Conservation (phyloP, 2,888 invertebrate species). For the Peribatodes rhomboidaria region DNA sequence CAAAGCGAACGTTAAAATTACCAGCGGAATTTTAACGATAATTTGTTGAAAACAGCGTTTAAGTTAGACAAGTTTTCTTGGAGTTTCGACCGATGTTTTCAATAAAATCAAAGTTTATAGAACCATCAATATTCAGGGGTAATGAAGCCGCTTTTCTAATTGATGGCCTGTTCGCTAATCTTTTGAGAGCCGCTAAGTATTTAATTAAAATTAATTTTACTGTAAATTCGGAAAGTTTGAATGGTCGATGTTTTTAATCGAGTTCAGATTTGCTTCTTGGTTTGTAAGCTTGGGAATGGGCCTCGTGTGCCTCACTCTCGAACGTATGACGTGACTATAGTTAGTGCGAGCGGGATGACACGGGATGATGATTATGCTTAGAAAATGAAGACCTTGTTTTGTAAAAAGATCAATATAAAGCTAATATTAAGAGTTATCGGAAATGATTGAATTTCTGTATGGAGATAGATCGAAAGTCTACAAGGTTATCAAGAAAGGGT, state of each 20-base stretch:
- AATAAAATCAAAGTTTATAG: conserved; percentile 45
- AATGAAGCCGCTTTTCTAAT: conserved; percentile 26
- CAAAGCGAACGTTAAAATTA: conserved; percentile 52
- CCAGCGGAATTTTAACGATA: conserved; percentile 40
- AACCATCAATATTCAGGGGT: conserved; percentile 37
- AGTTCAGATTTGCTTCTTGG: too few relatives aligned
- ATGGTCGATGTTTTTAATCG: background rate
- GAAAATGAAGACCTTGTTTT: too few relatives aligned
- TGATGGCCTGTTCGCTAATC: conserved; percentile 14
- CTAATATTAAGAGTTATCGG: too few relatives aligned
- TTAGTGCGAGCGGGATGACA: too few relatives aligned
- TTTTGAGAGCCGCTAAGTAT: conserved; percentile 7
- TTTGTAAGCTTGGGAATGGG: too few relatives aligned
- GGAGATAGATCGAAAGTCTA: too few relatives aligned
- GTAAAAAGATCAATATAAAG: too few relatives aligned
- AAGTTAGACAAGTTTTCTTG: conserved; percentile 33
- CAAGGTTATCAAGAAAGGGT: too few relatives aligned
- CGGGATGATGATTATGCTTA: too few relatives aligned
- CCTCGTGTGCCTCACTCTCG: too few relatives aligned
- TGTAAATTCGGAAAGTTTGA: background rate
- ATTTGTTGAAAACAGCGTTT: conserved; percentile 46
- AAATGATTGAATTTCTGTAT: too few relatives aligned
- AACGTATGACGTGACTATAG: too few relatives aligned
- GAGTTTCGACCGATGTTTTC: conserved; percentile 39
- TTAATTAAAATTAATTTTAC: conserved; percentile 12